phyloP scores from a whole-genome alignment of 2,797 vertebrate genomes.

The Tachyglossus aculeatus region DNA sequence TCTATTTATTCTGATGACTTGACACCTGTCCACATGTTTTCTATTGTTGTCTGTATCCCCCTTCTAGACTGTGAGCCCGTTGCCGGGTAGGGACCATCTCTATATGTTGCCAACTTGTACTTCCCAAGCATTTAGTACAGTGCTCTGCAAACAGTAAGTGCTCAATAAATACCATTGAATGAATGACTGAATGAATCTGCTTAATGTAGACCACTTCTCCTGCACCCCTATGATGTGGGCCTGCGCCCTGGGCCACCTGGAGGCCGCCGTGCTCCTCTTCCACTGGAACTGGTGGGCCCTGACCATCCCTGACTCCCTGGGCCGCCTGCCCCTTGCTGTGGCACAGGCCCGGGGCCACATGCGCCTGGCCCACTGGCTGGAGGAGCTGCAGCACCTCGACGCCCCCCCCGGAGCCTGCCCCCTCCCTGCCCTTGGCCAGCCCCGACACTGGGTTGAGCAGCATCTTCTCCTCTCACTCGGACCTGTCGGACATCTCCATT shows the following conservation, averaged over 20 bases:
- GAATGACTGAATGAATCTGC: too few species aligned
- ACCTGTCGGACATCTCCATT: conserved; percentile 76
- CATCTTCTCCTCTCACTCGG: conserved; percentile 81
- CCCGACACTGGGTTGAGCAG: conserved; percentile 88
- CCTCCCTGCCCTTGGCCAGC: conserved; percentile 82
- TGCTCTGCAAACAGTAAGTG: too few species aligned
- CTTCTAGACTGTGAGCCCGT: too few species aligned
- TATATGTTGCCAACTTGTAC: too few species aligned
- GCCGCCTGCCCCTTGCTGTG: conserved; percentile 87
- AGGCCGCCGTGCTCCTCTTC: conserved; percentile 84
- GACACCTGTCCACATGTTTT: too few species aligned
- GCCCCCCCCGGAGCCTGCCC: conserved; percentile 55
- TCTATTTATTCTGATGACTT: too few species aligned
- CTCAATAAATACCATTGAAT: too few species aligned
- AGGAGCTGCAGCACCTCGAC: conserved; percentile 81
- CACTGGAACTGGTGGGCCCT: conserved; percentile 82
- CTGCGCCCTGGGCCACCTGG: conserved; percentile 87
- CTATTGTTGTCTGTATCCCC: too few species aligned
- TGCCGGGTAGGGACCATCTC: too few species aligned
- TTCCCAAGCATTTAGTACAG: too few species aligned
- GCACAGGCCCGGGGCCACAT: conserved; percentile 87
- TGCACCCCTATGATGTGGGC: conserved; percentile 94
- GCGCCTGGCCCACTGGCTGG: conserved; percentile 80
- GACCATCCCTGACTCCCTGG: conserved; percentile 86
- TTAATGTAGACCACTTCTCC: conserved; percentile 92